Conservation (phyloP, 2,797 vertebrate genomes). For the Microtus agrestis region DNA sequence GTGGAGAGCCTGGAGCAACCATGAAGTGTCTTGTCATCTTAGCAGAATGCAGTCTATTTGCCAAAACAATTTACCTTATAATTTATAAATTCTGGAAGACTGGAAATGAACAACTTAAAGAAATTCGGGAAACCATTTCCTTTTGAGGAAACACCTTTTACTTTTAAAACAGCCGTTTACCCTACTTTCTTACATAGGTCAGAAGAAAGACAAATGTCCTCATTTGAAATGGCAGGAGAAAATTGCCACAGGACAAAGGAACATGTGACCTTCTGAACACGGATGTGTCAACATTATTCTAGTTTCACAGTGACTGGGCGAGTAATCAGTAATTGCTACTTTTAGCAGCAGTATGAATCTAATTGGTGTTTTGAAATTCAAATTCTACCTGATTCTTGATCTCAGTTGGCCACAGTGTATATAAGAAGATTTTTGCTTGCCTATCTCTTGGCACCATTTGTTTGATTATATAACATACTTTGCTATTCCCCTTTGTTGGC, state of each 20-base stretch:
- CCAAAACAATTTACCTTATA: neutral
- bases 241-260: neutral
- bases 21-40: neutral
- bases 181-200: neutral
- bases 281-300: neutral
- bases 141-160: constrained; percentile 41
- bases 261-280: neutral
- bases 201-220: constrained; percentile 16
- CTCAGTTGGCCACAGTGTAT: neutral
- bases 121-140: neutral
- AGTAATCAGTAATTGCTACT: neutral
- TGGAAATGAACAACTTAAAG: constrained; percentile 30
- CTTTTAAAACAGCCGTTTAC: neutral
- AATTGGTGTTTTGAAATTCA: neutral
- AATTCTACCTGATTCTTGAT: neutral
- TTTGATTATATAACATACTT: neutral
- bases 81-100: constrained; percentile 27
- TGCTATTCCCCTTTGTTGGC: neutral
- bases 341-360: neutral
- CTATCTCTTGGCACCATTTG: neutral
- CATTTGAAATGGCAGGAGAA: neutral
- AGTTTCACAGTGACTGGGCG: neutral
- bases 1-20: neutral
- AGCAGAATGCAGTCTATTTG: neutral
- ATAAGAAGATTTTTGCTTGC: neutral